phyloP scores from a whole-genome alignment of 2,888 invertebrate species.

The Xestoiulus laeticollis region DNA sequence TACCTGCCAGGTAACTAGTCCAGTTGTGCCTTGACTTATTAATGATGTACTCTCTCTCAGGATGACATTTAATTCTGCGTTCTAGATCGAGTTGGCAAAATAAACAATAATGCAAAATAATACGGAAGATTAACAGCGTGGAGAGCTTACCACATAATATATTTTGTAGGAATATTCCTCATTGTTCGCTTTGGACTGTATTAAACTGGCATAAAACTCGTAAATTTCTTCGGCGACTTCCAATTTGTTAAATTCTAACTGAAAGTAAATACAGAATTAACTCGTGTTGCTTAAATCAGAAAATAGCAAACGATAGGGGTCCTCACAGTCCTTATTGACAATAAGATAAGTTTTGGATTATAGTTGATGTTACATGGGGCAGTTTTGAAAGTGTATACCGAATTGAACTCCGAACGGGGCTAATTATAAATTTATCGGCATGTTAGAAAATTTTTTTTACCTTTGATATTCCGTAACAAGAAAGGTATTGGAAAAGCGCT shows the following conservation, averaged over 20 bases:
- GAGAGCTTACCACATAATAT: constrained; percentile 5
- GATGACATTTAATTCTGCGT: constrained; percentile 6
- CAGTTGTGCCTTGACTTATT: constrained; percentile 49
- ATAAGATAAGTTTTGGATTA: no score
- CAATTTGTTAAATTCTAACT: not conserved
- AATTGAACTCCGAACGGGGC: no score
- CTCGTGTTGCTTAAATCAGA: not conserved
- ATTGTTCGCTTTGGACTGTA: not conserved
- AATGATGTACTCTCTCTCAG: constrained; percentile 13
- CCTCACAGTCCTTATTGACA: no score
- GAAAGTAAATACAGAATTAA: not conserved
- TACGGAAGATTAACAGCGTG: not conserved
- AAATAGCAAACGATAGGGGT: not conserved
- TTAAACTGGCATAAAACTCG: not conserved
- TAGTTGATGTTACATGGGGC: no score
- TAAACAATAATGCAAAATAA: not conserved
- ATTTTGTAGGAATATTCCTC: not conserved
- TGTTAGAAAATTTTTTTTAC: no score
- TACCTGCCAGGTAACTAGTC: constrained; percentile 51
- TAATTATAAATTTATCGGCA: no score
- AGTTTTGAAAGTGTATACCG: no score
- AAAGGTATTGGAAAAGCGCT: no score
- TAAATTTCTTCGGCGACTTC: constrained; percentile 27
- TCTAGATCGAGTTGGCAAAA: not conserved
- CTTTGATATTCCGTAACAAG: no score